Percentiles rank a stretch among this genome's conserved stretches.
Evolutionary conservation across 2,888 invertebrate genomes (phyloP).

Genomic region (Heteromurus nitidus): DNA sequence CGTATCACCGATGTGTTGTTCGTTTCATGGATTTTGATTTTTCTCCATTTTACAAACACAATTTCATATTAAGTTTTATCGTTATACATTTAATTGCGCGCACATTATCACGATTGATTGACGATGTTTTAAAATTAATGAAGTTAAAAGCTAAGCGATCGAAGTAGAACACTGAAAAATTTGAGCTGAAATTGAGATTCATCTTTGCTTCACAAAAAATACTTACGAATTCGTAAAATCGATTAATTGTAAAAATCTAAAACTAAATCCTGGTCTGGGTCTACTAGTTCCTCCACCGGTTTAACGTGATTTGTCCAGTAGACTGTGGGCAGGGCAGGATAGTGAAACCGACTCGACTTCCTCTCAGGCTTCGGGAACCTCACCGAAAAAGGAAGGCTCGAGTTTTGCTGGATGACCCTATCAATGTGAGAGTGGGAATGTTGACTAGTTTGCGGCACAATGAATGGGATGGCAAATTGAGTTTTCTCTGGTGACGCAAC

Average conservation of each 20-base stretch:
- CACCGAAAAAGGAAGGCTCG: conserved; percentile 29
- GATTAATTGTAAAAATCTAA: background rate
- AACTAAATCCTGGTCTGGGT: conserved; percentile 49
- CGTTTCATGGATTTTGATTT: too few relatives aligned
- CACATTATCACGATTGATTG: too few relatives aligned
- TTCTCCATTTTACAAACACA: too few relatives aligned
- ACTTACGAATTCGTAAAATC: too few relatives aligned
- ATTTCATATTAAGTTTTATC: too few relatives aligned
- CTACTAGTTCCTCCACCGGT: conserved; percentile 53
- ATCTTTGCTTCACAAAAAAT: too few relatives aligned
- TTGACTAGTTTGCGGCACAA: background rate
- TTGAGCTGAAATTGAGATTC: too few relatives aligned
- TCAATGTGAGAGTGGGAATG: background rate
- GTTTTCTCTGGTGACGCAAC: conserved; percentile 16
- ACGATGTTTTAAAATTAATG: too few relatives aligned
- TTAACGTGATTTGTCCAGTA: conserved; percentile 60
- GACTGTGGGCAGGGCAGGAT: conserved; percentile 36
- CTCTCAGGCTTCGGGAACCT: conserved; percentile 50
- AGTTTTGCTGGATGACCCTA: conserved; percentile 26
- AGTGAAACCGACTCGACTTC: conserved; percentile 53
- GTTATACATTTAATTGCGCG: too few relatives aligned
- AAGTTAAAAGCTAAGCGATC: too few relatives aligned
- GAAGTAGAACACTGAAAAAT: too few relatives aligned
- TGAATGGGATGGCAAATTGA: conserved; percentile 7
- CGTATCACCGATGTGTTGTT: too few relatives aligned